These are phyloP conservation scores for Glandiceps talaboti DNA, from an alignment of 53 echinoderm and acorn worm genomes.

Conservation along the genomic window DNA sequence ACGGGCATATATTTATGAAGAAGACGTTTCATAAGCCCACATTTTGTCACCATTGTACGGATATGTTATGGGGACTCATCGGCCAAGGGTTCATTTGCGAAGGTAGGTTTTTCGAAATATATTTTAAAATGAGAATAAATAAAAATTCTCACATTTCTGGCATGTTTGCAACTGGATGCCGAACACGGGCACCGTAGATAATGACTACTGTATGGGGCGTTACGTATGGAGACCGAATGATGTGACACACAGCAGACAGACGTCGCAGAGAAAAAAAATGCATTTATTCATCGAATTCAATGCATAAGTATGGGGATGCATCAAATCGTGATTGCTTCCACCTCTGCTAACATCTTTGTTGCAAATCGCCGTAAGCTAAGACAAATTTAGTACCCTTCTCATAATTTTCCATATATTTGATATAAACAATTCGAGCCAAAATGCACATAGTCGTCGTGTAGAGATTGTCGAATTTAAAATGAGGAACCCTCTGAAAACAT, in stretches of 20 bases:
- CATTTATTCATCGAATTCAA: not conserved
- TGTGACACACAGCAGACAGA: not conserved
- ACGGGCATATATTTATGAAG: constrained; percentile 71
- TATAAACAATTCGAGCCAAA: no score
- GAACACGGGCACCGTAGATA: no score
- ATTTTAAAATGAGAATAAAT: not conserved
- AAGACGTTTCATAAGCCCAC: constrained; percentile 96
- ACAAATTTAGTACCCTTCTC: not conserved
- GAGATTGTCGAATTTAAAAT: no score
- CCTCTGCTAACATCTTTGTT: not conserved
- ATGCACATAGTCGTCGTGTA: no score
- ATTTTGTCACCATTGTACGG: constrained; percentile 95
- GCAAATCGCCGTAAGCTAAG: not conserved
- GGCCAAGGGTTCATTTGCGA: constrained; percentile 90
- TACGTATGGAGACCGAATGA: no score
- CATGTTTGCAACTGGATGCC: no score
- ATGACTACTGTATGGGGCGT: no score
- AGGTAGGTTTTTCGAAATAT: constrained; percentile 46
- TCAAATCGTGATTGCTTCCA: not conserved
- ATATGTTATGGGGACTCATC: constrained; percentile 94
- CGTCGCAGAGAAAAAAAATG: not conserved
- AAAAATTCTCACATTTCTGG: not conserved
- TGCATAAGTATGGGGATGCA: not conserved
- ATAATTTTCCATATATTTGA: no score
- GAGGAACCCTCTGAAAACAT: no score